A percentile compares a stretch with the other conserved stretches of the same genome.
Conservation (phyloP, 2,113 vertebrate species). For the Pao palembangensis region DNA sequence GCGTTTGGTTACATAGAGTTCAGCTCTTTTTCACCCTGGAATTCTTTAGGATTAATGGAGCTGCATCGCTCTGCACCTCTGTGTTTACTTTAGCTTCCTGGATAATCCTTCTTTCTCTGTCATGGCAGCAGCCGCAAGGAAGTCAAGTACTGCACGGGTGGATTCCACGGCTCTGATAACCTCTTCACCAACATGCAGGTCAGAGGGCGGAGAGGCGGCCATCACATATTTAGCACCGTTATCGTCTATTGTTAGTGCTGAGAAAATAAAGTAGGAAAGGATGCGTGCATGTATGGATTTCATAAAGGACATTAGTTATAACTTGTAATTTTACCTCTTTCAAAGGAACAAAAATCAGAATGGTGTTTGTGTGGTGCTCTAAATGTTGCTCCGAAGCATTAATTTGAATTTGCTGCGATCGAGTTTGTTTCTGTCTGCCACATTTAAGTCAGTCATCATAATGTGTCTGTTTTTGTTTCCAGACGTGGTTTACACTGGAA, state of each 20-base stretch:
- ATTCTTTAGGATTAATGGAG: not conserved
- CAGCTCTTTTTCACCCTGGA: not conserved
- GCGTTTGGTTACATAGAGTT: not conserved
- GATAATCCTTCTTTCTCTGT: not conserved
- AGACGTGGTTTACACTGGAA: conserved; percentile 9
- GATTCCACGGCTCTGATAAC: conserved; percentile 92
- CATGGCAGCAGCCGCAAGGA: conserved; percentile 53
- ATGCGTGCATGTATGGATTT: too few relatives aligned
- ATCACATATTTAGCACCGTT: not conserved
- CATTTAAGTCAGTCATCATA: conserved; percentile 12
- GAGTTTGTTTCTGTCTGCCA: conserved; percentile 10
- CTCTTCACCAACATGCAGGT: conserved; percentile 94
- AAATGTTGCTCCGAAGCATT: not conserved
- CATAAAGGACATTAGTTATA: too few relatives aligned
- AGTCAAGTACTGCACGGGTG: conserved; percentile 75
- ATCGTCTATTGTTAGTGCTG: too few relatives aligned
- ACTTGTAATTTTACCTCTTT: not conserved
- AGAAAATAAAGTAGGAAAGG: too few relatives aligned
- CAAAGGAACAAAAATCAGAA: not conserved
- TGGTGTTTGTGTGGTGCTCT: not conserved
- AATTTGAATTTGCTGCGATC: not conserved
- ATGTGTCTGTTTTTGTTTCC: conserved; percentile 1
- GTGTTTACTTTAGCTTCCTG: not conserved
- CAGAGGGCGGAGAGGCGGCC: conserved; percentile 38
- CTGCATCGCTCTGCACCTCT: too few relatives aligned